These are phyloP conservation scores for Hormaphis cornu DNA, from an alignment of 1,140 invertebrate genomes.

Conservation along the genomic window DNA sequence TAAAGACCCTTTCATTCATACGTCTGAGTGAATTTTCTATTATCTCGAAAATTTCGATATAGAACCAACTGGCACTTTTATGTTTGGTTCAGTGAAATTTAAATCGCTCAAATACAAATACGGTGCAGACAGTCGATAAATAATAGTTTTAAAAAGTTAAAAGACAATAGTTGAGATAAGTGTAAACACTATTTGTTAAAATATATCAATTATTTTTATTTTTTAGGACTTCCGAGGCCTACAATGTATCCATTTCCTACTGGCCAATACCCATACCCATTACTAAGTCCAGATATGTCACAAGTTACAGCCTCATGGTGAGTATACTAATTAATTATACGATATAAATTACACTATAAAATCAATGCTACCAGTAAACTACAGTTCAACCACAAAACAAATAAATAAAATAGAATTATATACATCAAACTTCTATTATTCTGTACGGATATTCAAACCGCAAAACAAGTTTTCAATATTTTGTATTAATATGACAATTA, in stretches of 20 bases:
- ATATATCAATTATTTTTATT: background rate
- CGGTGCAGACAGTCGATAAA: too few relatives aligned
- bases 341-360: too few relatives aligned
- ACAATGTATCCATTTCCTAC: slow-evolving; percentile 81
- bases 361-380: too few relatives aligned
- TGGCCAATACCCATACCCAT: slow-evolving; percentile 84
- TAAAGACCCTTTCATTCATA: slow-evolving; percentile 9
- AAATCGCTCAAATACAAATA: background rate
- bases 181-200: background rate
- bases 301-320: slow-evolving; percentile 87
- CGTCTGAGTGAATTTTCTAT: slow-evolving; percentile 7
- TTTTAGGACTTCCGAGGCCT: slow-evolving; percentile 71
- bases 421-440: too few relatives aligned
- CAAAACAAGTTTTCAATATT: too few relatives aligned
- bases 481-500: too few relatives aligned
- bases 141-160: background rate
- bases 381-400: too few relatives aligned
- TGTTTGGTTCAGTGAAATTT: slow-evolving; percentile 4
- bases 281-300: slow-evolving; percentile 89
- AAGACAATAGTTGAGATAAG: background rate
- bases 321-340: slow-evolving; percentile 44
- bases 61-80: slow-evolving; percentile 6
- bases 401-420: too few relatives aligned
- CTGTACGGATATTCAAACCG: too few relatives aligned
- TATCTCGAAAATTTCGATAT: background rate